Conservation (phyloP, 2,888 invertebrate genomes). For the Rosalia funebris region DNA sequence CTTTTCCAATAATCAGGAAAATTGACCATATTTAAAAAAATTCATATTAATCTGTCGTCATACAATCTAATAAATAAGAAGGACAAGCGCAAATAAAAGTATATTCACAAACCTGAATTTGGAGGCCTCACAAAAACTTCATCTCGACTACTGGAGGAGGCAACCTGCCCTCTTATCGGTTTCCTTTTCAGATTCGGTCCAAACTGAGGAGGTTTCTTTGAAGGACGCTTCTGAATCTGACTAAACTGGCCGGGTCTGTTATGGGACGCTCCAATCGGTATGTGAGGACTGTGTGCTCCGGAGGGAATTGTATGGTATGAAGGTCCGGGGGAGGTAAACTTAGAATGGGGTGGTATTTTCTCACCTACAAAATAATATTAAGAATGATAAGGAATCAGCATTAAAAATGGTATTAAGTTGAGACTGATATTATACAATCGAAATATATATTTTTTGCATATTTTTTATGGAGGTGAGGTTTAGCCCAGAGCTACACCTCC, state of each 20-base stretch:
- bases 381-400: too few relatives aligned
- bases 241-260: constrained; percentile 3
- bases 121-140: constrained; percentile 59
- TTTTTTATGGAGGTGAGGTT: too few relatives aligned
- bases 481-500: too few relatives aligned
- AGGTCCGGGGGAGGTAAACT: constrained; percentile 28
- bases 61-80: too few relatives aligned
- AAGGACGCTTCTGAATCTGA: constrained; percentile 16
- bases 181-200: constrained; percentile 43
- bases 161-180: constrained; percentile 47
- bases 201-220: constrained; percentile 19
- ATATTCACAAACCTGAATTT: constrained; percentile 28
- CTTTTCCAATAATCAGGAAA: too few relatives aligned
- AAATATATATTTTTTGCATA: constrained; percentile 20
- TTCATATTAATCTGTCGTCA: too few relatives aligned
- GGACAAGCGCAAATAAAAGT: too few relatives aligned
- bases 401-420: not conserved
- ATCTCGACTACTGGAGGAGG: constrained; percentile 56
- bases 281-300: constrained; percentile 41
- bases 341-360: constrained; percentile 30
- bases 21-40: too few relatives aligned
- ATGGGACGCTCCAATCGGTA: constrained; percentile 38
- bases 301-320: constrained; percentile 31
- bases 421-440: not conserved
- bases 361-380: too few relatives aligned